These are phyloP conservation scores for Amphipoea lucens DNA, from an alignment of 2,888 invertebrate genomes.

Conservation along the genomic window DNA sequence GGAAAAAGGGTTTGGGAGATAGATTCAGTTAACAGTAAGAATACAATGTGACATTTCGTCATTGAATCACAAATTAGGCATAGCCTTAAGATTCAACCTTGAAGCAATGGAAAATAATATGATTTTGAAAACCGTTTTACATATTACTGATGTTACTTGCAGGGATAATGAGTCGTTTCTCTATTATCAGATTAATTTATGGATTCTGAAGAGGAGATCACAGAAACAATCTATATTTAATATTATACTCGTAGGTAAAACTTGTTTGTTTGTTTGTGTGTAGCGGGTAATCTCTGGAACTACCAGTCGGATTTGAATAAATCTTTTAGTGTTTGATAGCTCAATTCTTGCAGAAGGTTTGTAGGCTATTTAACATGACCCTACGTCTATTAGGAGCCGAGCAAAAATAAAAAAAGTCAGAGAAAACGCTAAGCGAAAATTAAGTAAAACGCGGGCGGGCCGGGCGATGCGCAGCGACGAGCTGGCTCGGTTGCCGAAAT, in stretches of 20 bases:
- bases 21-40: not conserved
- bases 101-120: not conserved
- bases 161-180: not conserved
- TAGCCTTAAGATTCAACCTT: no score
- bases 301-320: not conserved
- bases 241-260: no score
- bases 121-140: not conserved
- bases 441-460: no score
- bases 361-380: rapidly evolving
- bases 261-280: no score
- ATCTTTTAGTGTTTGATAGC: not conserved
- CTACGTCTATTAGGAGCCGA: not conserved
- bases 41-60: not conserved
- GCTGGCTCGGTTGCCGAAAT: no score
- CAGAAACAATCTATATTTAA: not conserved
- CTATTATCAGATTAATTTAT: not conserved
- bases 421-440: no score
- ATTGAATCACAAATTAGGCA: not conserved
- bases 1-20: not conserved
- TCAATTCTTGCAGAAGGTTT: not conserved
- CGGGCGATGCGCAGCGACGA: no score
- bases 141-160: not conserved
- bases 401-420: not conserved
- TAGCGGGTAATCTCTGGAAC: not conserved
- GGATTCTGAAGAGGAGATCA: not conserved